phyloP scores from a whole-genome alignment of 2,888 invertebrate genomes.

The Trichogramma dendrolimi region DNA sequence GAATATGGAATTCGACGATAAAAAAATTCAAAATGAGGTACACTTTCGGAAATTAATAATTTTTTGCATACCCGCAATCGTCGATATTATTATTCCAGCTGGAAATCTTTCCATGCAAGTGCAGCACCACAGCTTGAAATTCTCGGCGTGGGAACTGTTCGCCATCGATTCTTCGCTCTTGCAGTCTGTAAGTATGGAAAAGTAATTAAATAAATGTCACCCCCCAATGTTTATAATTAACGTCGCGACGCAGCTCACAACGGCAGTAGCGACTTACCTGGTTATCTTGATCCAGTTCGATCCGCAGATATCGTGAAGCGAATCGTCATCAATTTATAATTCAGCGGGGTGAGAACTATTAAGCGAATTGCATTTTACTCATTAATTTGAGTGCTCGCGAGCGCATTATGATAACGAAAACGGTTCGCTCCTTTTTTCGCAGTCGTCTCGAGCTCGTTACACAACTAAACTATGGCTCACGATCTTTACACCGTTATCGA shows the following conservation, averaged over 20 bases:
- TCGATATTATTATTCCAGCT: slow-evolving; percentile 10
- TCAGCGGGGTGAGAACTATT: not conserved
- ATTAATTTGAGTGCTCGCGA: too few relatives aligned
- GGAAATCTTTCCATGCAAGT: slow-evolving; percentile 22
- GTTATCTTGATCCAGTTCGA: slow-evolving; percentile 20
- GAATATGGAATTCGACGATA: slow-evolving; percentile 6
- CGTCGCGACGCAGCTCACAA: slow-evolving; percentile 8
- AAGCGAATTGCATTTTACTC: too few relatives aligned
- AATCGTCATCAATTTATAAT: not conserved
- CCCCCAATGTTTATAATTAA: not conserved
- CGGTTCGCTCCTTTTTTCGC: too few relatives aligned
- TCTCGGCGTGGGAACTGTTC: slow-evolving; percentile 24
- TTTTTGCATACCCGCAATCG: not conserved
- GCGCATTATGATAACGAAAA: too few relatives aligned
- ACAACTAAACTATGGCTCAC: slow-evolving; percentile 1
- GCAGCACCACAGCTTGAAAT: slow-evolving; percentile 21
- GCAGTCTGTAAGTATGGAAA: slow-evolving; percentile 21
- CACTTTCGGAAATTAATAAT: not conserved
- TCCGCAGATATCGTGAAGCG: not conserved
- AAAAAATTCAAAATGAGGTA: slow-evolving; percentile 9
- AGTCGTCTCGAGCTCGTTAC: not conserved
- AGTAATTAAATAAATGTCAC: not conserved
- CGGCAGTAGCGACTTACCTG: slow-evolving; percentile 11
- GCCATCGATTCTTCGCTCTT: slow-evolving; percentile 18
- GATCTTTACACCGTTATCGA: slow-evolving; percentile 13